Conservation (phyloP, 2,113 vertebrate species). For the Tinamus guttatus region DNA sequence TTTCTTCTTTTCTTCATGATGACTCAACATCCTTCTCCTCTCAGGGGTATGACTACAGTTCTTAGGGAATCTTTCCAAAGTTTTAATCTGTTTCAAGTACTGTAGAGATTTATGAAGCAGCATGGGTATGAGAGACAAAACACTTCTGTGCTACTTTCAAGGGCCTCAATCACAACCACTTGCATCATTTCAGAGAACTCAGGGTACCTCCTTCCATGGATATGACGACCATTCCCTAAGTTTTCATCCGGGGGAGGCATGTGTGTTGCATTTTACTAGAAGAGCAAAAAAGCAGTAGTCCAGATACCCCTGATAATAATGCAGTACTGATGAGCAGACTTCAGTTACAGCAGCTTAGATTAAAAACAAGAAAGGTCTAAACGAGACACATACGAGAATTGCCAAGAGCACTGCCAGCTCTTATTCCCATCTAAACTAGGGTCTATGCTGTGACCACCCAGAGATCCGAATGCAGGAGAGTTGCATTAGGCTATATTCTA, state of each 20-base stretch:
- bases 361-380: not conserved
- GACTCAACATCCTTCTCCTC: slow-evolving; percentile 67
- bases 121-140: not conserved
- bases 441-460: not conserved
- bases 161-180: not conserved
- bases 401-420: not conserved
- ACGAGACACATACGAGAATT: not conserved
- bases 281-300: not conserved
- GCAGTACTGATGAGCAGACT: not conserved
- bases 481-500: not conserved
- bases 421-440: not conserved
- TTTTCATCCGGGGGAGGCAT: not conserved
- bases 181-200: not conserved
- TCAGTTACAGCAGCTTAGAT: not conserved
- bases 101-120: not conserved
- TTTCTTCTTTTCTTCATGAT: slow-evolving; percentile 53
- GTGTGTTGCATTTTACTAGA: not conserved
- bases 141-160: not conserved
- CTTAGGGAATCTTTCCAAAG: slow-evolving; percentile 38
- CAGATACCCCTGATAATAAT: not conserved
- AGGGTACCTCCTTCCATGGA: not conserved
- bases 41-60: slow-evolving; percentile 54
- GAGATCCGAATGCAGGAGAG: not conserved
- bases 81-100: not conserved
- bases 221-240: not conserved